phyloP scores from a whole-genome alignment of 2,113 vertebrate genomes.

The Chrysochloris asiatica region DNA sequence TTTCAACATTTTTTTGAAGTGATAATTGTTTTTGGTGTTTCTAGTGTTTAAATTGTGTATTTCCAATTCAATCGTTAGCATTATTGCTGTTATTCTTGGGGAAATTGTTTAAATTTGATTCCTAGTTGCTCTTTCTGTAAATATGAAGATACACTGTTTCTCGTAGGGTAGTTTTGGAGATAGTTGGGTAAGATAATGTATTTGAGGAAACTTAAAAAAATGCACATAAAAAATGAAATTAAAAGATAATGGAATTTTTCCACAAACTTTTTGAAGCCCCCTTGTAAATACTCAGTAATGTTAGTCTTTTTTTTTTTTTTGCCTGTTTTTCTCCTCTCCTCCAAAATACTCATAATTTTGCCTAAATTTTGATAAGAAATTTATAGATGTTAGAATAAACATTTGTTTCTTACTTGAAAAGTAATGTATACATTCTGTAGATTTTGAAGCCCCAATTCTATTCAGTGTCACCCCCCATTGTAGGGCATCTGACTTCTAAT shows the following conservation, averaged over 20 bases:
- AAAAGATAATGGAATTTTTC: no score
- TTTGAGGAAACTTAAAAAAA: background rate
- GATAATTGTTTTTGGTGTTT: conserved; percentile 38
- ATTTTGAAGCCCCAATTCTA: background rate
- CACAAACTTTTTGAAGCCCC: no score
- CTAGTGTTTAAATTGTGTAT: background rate
- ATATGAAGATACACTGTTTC: background rate
- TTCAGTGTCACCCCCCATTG: background rate
- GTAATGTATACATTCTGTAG: background rate
- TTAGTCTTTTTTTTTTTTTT: background rate
- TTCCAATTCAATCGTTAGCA: conserved; percentile 18
- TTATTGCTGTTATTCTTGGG: background rate
- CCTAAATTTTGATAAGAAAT: conserved; percentile 49
- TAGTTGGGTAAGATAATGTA: background rate
- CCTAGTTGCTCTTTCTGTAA: background rate
- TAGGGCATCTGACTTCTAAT: no score
- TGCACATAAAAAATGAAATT: no score
- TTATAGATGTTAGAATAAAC: no score
- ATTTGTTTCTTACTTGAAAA: conserved; percentile 36
- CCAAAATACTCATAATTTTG: conserved; percentile 40
- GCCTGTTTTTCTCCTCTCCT: background rate
- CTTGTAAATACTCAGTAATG: no score
- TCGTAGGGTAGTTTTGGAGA: conserved; percentile 16
- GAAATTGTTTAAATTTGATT: conserved; percentile 47
- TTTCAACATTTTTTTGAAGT: background rate